Base-by-base conservation (phyloP, 2,888 invertebrate species). In the Caenorhabditis becei region DNA sequence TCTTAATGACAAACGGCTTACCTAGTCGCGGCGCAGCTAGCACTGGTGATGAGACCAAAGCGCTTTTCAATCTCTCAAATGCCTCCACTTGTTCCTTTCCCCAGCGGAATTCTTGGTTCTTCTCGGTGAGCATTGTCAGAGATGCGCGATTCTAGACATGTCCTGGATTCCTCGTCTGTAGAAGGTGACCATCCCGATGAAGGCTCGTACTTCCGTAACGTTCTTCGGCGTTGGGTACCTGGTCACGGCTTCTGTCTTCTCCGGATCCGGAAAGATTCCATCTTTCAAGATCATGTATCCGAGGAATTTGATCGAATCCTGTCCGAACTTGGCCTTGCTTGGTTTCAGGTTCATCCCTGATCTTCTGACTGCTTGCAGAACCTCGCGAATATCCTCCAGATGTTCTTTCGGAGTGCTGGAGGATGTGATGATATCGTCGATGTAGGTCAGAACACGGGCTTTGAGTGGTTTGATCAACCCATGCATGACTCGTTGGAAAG, bases 1-100 rank as follows among this genome's bases (percentile, higher is more conserved):
- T 59, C 24, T 78, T 71, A 24, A 84, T 78, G 7, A n/a, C 2
- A 37, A 77, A 84, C 7, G 74, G 80, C 18, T 44, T 32, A 10
- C 69, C 74, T 1, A 69, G 35, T 14, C 18, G 24, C 14, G 74
- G 81, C 1, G 74, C 58, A 0, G 58, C 79, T 3, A 82, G 59
- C 8, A 79, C 58, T 28, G 81, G 79, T 5, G 65, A 47, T 3
- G 44, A 14, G 16, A 32, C 67, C 10, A 84, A 32, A 0, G 28
- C 28, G 0, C 53, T 20, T 41, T 72, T 70, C 0, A 84, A 63
- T 14, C 61, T 11, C 14, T 65, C 8, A 51, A 82, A 84, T 1
- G 70, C 63, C 11, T 53, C 5, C 28, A 69, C 28, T 16, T 62
- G 18, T 1, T 71, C 69, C 3, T 35, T 11, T 1, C 32, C 53